A percentile compares a stretch with the other conserved stretches of the same genome.
phyloP scores from a whole-genome alignment of 2,797 vertebrate genomes.

The Tarsius wallacei region DNA sequence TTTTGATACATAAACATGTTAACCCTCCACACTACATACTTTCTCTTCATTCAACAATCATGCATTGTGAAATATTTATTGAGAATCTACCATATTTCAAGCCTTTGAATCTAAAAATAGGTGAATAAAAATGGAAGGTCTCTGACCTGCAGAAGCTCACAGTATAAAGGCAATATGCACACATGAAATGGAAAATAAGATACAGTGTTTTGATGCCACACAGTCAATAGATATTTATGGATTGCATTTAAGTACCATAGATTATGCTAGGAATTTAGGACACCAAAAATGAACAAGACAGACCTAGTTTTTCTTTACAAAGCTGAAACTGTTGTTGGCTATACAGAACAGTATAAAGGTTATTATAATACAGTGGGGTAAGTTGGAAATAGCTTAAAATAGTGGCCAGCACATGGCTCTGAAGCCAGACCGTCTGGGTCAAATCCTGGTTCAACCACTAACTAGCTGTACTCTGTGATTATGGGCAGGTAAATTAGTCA shows the following conservation, averaged over 20 bases:
- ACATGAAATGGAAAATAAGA: neutral
- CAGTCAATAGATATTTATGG: neutral
- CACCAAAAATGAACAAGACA: neutral
- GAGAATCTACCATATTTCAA: neutral
- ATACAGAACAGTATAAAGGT: neutral
- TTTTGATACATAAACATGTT: neutral
- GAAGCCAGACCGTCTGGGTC: slow-evolving; percentile 24
- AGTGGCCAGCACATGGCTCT: slow-evolving; percentile 29
- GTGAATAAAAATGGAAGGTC: neutral
- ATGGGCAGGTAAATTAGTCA: slow-evolving; percentile 42
- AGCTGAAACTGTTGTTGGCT: neutral
- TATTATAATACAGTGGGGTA: neutral
- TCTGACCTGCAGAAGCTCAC: neutral
- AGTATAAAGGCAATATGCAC: neutral
- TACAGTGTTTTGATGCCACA: neutral
- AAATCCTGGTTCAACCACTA: slow-evolving; percentile 22
- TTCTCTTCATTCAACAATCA: slow-evolving; percentile 30
- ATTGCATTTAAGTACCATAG: neutral
- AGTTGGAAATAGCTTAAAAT: slow-evolving; percentile 32
- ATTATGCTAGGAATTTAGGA: neutral
- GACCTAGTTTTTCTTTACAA: neutral
- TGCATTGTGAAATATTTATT: neutral
- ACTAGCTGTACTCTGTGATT: slow-evolving; percentile 15
- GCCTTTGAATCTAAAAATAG: slow-evolving; percentile 47
- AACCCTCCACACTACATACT: neutral